Conservation (phyloP, 2,797 vertebrate genomes). For the Hydrophis major region DNA sequence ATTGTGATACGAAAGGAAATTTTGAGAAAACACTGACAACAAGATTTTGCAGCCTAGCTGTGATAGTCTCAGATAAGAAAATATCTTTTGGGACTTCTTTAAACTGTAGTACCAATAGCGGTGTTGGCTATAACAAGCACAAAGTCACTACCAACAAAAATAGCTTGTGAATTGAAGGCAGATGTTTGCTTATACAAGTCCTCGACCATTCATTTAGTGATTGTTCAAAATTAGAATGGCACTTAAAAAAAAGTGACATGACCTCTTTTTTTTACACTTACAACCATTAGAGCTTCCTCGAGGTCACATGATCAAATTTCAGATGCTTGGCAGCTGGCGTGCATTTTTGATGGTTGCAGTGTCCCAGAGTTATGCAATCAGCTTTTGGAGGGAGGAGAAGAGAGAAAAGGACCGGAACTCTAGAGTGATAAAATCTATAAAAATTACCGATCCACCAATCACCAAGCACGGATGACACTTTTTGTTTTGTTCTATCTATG, state of each 20-base stretch:
- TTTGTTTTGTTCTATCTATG: constrained; percentile 13
- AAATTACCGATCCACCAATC: constrained; percentile 34
- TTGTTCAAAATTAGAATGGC: not conserved
- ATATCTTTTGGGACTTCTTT: not conserved
- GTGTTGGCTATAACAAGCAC: not conserved
- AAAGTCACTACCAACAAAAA: not conserved
- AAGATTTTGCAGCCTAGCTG: not conserved
- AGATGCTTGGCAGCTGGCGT: not conserved
- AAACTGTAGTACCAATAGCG: not conserved
- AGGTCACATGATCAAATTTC: not conserved
- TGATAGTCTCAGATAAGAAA: not conserved
- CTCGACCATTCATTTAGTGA: not conserved
- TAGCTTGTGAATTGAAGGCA: not conserved
- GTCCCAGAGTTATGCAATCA: not conserved
- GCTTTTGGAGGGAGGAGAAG: not conserved
- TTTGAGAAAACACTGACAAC: not conserved
- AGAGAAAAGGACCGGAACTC: not conserved
- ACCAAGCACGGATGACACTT: constrained; percentile 21
- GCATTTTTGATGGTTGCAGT: not conserved
- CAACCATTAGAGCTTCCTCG: not conserved
- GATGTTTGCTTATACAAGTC: not conserved
- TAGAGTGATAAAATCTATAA: constrained; percentile 14
- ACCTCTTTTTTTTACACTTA: not conserved
- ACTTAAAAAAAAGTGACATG: not conserved
- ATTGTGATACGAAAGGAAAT: not conserved